A percentile compares a stretch with the other conserved stretches of the same genome.
These are phyloP conservation scores for Alces alces DNA, from an alignment of 2,113 vertebrate species.

Conservation along the genomic window DNA sequence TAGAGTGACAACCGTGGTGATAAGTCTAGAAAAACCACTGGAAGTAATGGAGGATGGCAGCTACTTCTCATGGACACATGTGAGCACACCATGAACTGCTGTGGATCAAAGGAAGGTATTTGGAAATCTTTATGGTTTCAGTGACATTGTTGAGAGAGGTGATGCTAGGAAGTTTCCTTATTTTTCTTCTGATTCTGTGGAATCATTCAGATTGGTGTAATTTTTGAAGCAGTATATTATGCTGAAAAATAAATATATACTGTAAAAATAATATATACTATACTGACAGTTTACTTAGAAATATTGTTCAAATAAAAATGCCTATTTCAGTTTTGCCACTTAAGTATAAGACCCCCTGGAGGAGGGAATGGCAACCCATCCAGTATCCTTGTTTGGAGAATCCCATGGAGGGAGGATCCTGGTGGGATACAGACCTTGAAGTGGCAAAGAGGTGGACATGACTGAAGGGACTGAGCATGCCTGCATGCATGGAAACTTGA, in stretches of 20 bases:
- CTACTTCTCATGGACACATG: background rate
- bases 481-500: background rate
- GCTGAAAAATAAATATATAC: background rate
- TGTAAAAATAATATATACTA: background rate
- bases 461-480: background rate
- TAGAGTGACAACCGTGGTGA: background rate
- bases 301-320: conserved; percentile 16
- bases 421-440: background rate
- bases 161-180: background rate
- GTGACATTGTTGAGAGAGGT: background rate
- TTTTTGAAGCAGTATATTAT: background rate
- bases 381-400: background rate
- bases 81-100: background rate
- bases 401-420: background rate
- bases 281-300: background rate
- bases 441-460: background rate
- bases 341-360: background rate
- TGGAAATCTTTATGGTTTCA: background rate
- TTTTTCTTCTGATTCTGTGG: background rate
- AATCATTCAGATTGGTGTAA: background rate
- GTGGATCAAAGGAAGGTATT: background rate
- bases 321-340: background rate
- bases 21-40: background rate
- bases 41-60: background rate
- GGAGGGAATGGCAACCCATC: background rate